phyloP scores from a whole-genome alignment of 2,888 invertebrate species.

The Eutolmus rufibarbis region DNA sequence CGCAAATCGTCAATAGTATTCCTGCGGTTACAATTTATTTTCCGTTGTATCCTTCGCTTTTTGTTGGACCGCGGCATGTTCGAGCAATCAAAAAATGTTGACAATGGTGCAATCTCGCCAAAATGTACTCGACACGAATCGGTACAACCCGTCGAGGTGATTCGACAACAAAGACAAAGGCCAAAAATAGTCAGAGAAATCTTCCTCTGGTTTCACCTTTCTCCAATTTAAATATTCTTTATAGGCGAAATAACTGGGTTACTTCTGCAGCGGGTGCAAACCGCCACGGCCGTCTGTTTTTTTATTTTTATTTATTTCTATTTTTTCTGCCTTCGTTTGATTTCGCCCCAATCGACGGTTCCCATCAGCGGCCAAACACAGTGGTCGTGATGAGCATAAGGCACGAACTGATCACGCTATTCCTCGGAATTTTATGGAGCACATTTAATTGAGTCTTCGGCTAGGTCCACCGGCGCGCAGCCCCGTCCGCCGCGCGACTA shows the following conservation, averaged over 20 bases:
- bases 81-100: background rate
- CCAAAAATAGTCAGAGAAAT: slow-evolving; percentile 3
- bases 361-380: background rate
- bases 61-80: background rate
- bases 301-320: background rate
- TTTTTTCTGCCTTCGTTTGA: background rate
- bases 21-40: background rate
- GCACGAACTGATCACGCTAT: slow-evolving; percentile 37
- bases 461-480: background rate
- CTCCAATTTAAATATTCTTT: slow-evolving; percentile 41
- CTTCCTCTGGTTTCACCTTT: slow-evolving; percentile 35
- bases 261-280: slow-evolving; percentile 1
- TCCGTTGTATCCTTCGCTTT: background rate
- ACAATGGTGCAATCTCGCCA: background rate
- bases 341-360: slow-evolving; percentile 14
- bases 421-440: slow-evolving; percentile 37
- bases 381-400: slow-evolving; percentile 40
- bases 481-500: background rate
- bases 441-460: slow-evolving; percentile 37
- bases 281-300: background rate
- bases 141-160: background rate
- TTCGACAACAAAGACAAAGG: background rate
- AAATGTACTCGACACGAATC: slow-evolving; percentile 24
- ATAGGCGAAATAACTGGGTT: slow-evolving; percentile 36
- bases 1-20: too few species aligned